These are phyloP conservation scores for Drosophila neocordata DNA, from an alignment of 1,140 invertebrate genomes.

Conservation along the genomic window DNA sequence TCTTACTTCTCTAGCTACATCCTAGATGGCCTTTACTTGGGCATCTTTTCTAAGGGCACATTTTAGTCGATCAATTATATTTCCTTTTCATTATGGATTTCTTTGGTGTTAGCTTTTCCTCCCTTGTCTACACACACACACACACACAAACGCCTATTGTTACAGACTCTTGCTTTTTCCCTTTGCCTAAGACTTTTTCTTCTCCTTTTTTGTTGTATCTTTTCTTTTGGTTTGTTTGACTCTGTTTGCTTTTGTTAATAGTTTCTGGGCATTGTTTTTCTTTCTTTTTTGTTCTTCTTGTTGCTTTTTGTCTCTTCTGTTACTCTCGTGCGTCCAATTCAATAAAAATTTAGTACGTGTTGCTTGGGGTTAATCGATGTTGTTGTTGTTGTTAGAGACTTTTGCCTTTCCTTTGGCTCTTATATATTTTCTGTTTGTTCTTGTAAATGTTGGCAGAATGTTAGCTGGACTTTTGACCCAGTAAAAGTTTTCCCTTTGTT, in stretches of 20 bases:
- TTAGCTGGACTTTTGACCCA: neutral
- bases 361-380: constrained; percentile 18
- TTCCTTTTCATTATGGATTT: neutral
- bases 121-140: neutral
- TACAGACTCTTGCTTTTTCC: neutral
- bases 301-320: neutral
- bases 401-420: neutral
- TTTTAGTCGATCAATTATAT: neutral
- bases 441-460: neutral
- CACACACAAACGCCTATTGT: neutral
- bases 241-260: constrained; percentile 19
- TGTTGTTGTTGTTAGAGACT: constrained; percentile 1
- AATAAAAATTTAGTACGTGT: constrained; percentile 19
- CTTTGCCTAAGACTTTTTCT: neutral
- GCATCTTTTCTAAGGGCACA: neutral
- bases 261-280: constrained; percentile 14
- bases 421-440: neutral
- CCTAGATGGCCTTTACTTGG: too few species aligned
- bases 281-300: constrained; percentile 3
- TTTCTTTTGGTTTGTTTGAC: neutral
- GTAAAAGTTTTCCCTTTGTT: constrained; percentile 3
- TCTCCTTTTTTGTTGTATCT: neutral
- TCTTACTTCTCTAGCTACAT: neutral
- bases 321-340: constrained; percentile 7
- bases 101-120: neutral